Conservation (phyloP, 2,113 vertebrate species). For the Python bivittatus region DNA sequence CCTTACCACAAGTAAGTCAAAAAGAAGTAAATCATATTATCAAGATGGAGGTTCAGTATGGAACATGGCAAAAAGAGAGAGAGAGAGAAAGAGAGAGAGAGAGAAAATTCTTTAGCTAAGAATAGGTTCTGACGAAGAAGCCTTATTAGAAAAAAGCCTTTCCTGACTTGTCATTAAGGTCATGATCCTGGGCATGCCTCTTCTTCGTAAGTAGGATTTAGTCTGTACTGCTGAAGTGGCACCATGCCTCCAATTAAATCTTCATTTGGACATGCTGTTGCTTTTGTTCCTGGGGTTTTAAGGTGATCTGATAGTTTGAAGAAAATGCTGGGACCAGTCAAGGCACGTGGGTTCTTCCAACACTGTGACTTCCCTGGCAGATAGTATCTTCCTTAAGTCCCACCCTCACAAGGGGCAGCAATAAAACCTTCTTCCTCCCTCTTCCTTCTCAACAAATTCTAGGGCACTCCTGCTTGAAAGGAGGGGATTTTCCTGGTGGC, state of each 20-base stretch:
- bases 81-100: neutral
- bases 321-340: neutral
- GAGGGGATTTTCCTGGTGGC: neutral
- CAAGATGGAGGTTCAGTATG: neutral
- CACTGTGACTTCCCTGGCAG: neutral
- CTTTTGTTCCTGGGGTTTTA: neutral
- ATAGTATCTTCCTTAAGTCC: neutral
- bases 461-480: neutral
- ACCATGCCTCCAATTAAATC: neutral
- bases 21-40: neutral
- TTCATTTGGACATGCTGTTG: neutral
- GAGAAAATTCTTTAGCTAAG: neutral
- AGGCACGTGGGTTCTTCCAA: neutral
- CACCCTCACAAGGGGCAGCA: neutral
- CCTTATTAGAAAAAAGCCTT: neutral
- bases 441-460: neutral
- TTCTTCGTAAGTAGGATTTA: neutral
- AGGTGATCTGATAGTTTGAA: neutral
- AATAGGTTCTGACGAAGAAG: neutral
- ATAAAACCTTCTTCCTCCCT: neutral
- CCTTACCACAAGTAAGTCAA: neutral
- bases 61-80: neutral
- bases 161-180: neutral
- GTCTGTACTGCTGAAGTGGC: neutral
- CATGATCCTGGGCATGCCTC: neutral